phyloP scores from a whole-genome alignment of 2,888 invertebrate species.

The Mesoligia furuncula region DNA sequence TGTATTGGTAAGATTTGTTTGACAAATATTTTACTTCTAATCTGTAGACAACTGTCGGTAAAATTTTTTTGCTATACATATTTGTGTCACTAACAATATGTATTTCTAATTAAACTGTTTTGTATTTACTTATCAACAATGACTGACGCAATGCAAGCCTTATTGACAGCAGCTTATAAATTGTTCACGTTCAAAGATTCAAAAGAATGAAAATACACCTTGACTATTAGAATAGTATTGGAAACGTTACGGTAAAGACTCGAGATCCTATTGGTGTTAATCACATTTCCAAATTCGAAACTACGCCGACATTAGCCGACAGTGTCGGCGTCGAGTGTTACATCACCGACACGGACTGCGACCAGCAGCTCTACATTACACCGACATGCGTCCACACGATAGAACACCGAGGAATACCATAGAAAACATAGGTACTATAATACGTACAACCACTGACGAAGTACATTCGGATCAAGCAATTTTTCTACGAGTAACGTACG shows the following conservation, averaged over 20 bases:
- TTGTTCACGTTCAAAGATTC: not conserved
- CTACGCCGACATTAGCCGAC: slow-evolving; percentile 32
- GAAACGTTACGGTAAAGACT: slow-evolving; percentile 26
- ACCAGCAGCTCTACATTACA: slow-evolving; percentile 11
- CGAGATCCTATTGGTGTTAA: slow-evolving; percentile 39
- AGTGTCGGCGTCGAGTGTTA: slow-evolving; percentile 38
- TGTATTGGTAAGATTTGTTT: slow-evolving; percentile 8
- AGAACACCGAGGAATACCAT: slow-evolving; percentile 20
- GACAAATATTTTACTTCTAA: slow-evolving; percentile 31
- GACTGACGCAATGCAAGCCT: slow-evolving; percentile 19
- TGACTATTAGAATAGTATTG: slow-evolving; percentile 3
- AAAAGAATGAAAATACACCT: not conserved
- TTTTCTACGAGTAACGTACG: slow-evolving; percentile 24
- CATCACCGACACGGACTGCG: slow-evolving; percentile 49
- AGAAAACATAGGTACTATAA: slow-evolving; percentile 3
- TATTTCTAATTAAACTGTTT: slow-evolving; percentile 17
- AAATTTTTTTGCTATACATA: slow-evolving; percentile 1
- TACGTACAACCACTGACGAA: slow-evolving; percentile 23
- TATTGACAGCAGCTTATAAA: slow-evolving; percentile 1
- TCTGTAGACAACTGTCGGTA: slow-evolving; percentile 23
- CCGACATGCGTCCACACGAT: slow-evolving; percentile 20
- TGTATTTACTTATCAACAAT: slow-evolving; percentile 13
- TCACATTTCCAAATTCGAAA: slow-evolving; percentile 46
- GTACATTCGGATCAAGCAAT: slow-evolving; percentile 2
- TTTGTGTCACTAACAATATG: slow-evolving; percentile 12